phyloP scores from a whole-genome alignment of 2,113 vertebrate genomes.

The Mormyrus lacerda region DNA sequence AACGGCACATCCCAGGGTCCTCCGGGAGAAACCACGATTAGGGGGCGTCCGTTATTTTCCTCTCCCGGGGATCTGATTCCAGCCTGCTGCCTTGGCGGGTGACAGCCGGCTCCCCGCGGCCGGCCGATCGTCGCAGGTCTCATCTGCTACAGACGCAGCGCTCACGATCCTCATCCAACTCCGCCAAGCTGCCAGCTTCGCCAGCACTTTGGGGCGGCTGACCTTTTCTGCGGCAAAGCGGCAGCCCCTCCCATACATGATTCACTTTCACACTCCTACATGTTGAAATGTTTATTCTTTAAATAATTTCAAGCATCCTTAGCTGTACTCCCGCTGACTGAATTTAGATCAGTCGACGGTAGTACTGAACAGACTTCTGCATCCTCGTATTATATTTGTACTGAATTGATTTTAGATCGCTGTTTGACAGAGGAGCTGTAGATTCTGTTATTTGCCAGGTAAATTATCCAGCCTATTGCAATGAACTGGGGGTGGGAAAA shows the following conservation, averaged over 20 bases:
- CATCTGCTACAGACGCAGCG: background rate
- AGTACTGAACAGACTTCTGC: background rate
- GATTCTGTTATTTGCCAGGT: background rate
- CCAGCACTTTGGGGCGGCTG: background rate
- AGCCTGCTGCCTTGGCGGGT: background rate
- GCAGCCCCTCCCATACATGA: background rate
- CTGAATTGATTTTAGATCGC: background rate
- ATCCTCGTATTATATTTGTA: background rate
- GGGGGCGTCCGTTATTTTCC: background rate
- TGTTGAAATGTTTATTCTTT: background rate
- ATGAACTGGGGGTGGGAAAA: background rate
- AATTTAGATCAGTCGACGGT: background rate
- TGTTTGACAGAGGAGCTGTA: background rate
- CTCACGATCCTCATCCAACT: background rate
- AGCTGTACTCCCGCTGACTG: background rate
- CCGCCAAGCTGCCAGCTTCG: background rate
- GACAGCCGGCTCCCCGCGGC: background rate
- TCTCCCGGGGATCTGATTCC: background rate
- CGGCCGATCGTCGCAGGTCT: background rate
- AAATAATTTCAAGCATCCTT: constrained; percentile 2
- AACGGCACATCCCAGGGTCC: background rate
- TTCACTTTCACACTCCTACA: constrained; percentile 16
- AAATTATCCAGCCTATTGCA: background rate
- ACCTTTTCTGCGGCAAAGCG: background rate
- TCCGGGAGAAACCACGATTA: background rate